phyloP scores from a whole-genome alignment of 2,888 invertebrate species.

The Oxystoma pomonae region DNA sequence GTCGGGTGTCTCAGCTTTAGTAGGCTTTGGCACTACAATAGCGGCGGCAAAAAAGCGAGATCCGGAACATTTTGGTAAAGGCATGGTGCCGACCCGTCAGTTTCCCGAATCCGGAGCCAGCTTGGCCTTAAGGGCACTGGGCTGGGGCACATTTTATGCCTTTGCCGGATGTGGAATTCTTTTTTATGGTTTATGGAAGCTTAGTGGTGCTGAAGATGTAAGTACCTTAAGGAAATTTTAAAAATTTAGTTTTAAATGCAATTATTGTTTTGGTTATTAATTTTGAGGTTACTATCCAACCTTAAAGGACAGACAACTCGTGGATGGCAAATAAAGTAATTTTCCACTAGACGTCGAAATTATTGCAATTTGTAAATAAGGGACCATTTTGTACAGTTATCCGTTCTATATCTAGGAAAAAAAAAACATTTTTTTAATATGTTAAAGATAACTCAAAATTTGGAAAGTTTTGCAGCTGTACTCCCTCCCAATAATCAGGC shows the following conservation, averaged over 20 bases:
- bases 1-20: slow-evolving; percentile 72
- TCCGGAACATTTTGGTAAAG: slow-evolving; percentile 73
- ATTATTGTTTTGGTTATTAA: too few relatives aligned
- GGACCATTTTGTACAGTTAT: slow-evolving; percentile 42
- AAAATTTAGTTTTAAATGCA: too few relatives aligned
- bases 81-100: slow-evolving; percentile 56
- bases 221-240: slow-evolving; percentile 36
- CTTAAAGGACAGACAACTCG: too few relatives aligned
- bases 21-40: slow-evolving; percentile 78
- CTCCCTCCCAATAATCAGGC: too few relatives aligned
- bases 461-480: too few relatives aligned
- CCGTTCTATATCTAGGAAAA: too few relatives aligned
- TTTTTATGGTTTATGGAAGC: slow-evolving; percentile 82
- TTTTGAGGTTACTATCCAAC: too few relatives aligned
- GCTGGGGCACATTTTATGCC: slow-evolving; percentile 85
- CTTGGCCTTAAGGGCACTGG: slow-evolving; percentile 79
- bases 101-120: slow-evolving; percentile 71
- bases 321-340: too few relatives aligned
- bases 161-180: slow-evolving; percentile 78
- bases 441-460: too few relatives aligned
- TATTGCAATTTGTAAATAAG: background rate
- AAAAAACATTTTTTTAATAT: too few relatives aligned
- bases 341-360: too few relatives aligned
- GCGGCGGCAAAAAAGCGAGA: slow-evolving; percentile 76
- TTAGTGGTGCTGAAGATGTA: slow-evolving; percentile 82